Conservation (phyloP, 2,888 invertebrate species). For the Nymphalis polychloros region DNA sequence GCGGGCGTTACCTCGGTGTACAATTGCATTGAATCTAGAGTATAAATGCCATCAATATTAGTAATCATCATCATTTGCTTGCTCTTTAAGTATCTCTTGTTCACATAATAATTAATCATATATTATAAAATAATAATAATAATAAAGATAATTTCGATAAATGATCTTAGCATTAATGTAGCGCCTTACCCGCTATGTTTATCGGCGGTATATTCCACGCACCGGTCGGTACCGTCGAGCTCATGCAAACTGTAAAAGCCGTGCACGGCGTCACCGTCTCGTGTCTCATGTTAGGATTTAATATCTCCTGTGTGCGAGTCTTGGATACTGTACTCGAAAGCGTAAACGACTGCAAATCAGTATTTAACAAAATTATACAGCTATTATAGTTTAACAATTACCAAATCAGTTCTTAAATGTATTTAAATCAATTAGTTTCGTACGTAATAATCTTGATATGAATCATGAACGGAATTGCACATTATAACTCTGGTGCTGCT, state of each 20-base stretch:
- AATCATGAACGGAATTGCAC: constrained; percentile 40
- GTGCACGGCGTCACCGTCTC: constrained; percentile 69
- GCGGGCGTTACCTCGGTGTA: constrained; percentile 49
- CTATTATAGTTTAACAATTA: neutral
- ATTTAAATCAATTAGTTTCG: neutral
- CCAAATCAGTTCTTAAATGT: neutral
- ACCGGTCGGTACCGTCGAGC: constrained; percentile 71
- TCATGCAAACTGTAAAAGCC: constrained; percentile 74
- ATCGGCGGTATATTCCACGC: constrained; percentile 73
- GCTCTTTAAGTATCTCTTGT: too few species aligned
- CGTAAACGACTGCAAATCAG: constrained; percentile 42
- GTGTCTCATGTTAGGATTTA: constrained; percentile 71
- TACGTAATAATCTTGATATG: constrained; percentile 25
- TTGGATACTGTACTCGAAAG: constrained; percentile 50
- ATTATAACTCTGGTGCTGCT: constrained; percentile 52
- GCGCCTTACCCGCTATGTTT: constrained; percentile 47
- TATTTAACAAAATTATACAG: neutral
- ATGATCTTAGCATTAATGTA: neutral
- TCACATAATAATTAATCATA: too few species aligned
- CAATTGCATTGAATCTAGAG: constrained; percentile 53
- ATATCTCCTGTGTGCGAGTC: constrained; percentile 78
- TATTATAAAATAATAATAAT: neutral
- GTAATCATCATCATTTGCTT: too few species aligned
- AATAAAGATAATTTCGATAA: neutral
- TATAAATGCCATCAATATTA: too few species aligned